phyloP scores from a whole-genome alignment of 53 echinoderm and acorn worm genomes.

The Arbacia lixula region DNA sequence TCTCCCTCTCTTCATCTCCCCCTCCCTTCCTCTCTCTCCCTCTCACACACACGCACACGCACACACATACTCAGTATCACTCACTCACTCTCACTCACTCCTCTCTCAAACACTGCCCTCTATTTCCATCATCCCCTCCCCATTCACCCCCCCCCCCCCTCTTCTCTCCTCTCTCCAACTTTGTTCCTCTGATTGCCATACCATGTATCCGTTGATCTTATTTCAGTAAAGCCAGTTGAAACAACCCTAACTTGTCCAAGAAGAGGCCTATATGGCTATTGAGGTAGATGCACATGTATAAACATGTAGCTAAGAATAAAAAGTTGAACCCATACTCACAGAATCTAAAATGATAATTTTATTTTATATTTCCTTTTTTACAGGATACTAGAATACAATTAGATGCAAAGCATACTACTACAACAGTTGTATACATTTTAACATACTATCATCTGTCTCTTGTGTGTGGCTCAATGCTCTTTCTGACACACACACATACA shows the following conservation, averaged over 20 bases:
- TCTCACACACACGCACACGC: no score
- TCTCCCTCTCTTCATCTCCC: neutral
- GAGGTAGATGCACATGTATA: no score
- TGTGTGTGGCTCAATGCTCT: no score
- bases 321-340: constrained; percentile 9
- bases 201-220: neutral
- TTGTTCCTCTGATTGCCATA: neutral
- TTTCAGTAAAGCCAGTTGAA: neutral
- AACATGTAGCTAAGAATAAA: no score
- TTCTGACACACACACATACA: no score
- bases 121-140: neutral
- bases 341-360: constrained; percentile 25
- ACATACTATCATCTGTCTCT: no score
- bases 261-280: no score
- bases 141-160: neutral
- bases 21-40: neutral
- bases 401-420: no score
- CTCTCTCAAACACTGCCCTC: neutral
- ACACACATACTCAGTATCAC: neutral
- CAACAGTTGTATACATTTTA: no score
- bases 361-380: no score
- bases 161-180: no score
- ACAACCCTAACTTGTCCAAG: neutral
- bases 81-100: neutral
- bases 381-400: no score